Base-by-base conservation (phyloP, 2,888 invertebrate species). In the Microplitis manilae region DNA sequence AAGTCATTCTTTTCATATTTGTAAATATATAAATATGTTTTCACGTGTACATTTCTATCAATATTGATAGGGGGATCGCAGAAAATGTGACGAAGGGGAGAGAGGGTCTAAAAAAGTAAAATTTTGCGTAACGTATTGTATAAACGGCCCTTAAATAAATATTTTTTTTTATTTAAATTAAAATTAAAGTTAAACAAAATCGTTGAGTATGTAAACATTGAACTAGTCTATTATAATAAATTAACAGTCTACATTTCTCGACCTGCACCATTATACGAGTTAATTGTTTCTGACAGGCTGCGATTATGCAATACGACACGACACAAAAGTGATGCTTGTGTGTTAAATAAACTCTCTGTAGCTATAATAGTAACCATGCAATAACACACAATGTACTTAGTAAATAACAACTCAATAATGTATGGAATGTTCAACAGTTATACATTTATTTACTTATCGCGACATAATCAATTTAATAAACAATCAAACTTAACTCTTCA, bases 201-300 rank as follows among this genome's bases (percentile, higher is more conserved):
- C 13, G 8, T 50, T 50, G 13, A 50, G 6, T 20, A 30, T 13
- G 30, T n/a, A 30, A 38, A 70, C 30, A n/a, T 30, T 38, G 38
- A 59, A 70, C 30, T 59, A 17, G 7, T 70, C 59, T 60, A 30
- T 6, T 38, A n/a, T 60, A 50, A n/a, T 15, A 20, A 62, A 71
- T 30, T 71, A 15, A 71, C 61, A 40, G 60, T 59, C 50, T 20
- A 60, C 30, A 71, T 60, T 76, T 38, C 62, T 60, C 30, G 6
- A 17, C 6, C 8, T 39, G 6, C n/a, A 64, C 61, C 39, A 72
- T 76, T 72, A 68, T 67, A 30, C 39, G 30, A 41, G 76, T 72
- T 68, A 71, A 76, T 76, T 72, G 61, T 50, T 73, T 67, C 17
- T 71, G 71, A 65, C 41, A 76, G 59, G 40, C 20, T 68, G 20